A percentile compares a stretch with the other conserved stretches of the same genome.
phyloP scores from a whole-genome alignment of 2,797 vertebrate species.

The Mus minutoides region DNA sequence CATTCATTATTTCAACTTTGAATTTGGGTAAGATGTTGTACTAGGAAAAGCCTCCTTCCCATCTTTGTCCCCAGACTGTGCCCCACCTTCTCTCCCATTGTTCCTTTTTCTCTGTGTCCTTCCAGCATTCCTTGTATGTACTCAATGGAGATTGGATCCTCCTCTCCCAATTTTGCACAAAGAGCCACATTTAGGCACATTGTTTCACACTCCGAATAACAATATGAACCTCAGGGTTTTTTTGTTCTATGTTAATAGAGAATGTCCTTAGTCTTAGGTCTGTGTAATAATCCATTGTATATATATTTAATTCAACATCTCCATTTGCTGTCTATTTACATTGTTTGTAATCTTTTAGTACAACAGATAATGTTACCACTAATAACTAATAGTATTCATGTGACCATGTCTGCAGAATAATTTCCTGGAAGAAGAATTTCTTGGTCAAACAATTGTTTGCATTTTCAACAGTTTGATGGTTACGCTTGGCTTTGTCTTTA shows the following conservation, averaged over 20 bases:
- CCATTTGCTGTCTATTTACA: background rate
- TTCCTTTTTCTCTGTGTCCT: background rate
- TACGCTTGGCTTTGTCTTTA: conserved; percentile 42
- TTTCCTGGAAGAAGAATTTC: conserved; percentile 42
- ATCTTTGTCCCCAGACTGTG: too few relatives aligned
- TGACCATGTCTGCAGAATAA: background rate
- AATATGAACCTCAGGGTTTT: background rate
- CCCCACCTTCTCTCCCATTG: background rate
- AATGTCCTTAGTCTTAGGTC: conserved; percentile 5
- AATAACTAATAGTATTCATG: background rate
- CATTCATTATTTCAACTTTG: background rate
- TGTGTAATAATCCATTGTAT: background rate
- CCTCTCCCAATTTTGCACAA: background rate
- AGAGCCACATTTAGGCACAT: background rate
- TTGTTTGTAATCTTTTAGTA: conserved; percentile 23
- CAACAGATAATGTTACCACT: background rate
- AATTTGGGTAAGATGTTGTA: background rate
- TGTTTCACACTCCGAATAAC: background rate
- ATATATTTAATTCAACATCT: conserved; percentile 7
- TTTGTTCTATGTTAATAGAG: background rate
- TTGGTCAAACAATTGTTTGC: conserved; percentile 22
- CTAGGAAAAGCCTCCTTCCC: background rate
- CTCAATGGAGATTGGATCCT: background rate
- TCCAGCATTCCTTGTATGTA: background rate
- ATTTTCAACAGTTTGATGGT: background rate